Base-by-base conservation (phyloP, 2,797 vertebrate species). In the Ataeniobius toweri region DNA sequence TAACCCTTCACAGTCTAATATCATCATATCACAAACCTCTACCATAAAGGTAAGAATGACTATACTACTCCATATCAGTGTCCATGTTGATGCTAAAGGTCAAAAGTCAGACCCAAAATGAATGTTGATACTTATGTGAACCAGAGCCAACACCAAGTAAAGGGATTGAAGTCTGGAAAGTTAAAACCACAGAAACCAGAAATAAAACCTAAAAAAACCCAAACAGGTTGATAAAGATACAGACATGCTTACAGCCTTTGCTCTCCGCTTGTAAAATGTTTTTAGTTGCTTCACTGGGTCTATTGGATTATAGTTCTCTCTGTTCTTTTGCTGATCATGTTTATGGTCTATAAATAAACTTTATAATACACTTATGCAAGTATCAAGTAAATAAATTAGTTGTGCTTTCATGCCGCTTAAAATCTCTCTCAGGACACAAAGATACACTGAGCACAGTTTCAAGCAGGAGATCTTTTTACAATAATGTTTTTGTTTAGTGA, bases 331-430 rank as follows among this genome's bases (percentile, higher is more conserved):
- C 28, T 53, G 81, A 75, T 72, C 41, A 61, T 46, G 75, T 80
- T 82, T 68, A 86, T 55, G 31, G 78, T 83, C 73, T 78, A 83
- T 78, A 86, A 83, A 89, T 80, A 81, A 44, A 58, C 16, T 69
- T 76, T 61, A 86, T n/a, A 75, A 76, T 36, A 75, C 13, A 70
- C 67, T 71, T 67, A 75, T 61, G 31, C 1, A 24, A 68, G 8
- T 26, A 73, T 56, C 79, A 74, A 80, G 61, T 73, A 74, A 85
- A 83, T 74, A 74, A 73, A 82, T 84, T 24, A 75, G 58, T 63
- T 77, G 24, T 28, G 36, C 72, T 85, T 86, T 68, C 26, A 70
- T 80, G 28, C 39, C 63, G 58, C 81, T 83, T 85, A 41, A 77
- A 75, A 76, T 78, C 28, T 67, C 31, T 71, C 22, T 28, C 12